Evolutionary conservation across 2,797 vertebrate genomes (phyloP).

Genomic region (Acanthis flammea): DNA sequence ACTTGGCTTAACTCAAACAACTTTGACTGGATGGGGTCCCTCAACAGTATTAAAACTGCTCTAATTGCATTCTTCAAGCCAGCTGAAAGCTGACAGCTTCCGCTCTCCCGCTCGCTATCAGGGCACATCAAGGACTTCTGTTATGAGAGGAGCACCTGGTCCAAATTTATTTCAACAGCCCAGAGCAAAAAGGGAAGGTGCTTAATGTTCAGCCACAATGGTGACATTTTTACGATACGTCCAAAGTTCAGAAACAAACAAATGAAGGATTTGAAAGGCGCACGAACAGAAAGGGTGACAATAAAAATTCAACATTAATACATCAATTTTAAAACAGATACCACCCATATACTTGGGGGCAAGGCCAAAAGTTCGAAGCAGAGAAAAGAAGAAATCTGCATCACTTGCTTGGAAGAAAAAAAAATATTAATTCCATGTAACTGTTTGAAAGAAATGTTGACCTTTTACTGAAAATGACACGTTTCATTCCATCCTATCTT

Average conservation of each 20-base stretch:
- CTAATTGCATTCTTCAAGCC: conserved; percentile 87
- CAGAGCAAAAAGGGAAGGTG: conserved; percentile 87
- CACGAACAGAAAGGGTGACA: conserved; percentile 82
- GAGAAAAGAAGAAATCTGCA: conserved; percentile 32
- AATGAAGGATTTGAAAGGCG: conserved; percentile 87
- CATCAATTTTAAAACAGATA: conserved; percentile 81
- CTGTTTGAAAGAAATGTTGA: neutral
- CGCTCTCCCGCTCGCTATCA: conserved; percentile 81
- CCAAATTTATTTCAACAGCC: conserved; percentile 85
- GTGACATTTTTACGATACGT: conserved; percentile 94
- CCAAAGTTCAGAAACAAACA: conserved; percentile 86
- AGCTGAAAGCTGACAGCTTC: conserved; percentile 88
- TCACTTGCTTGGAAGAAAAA: neutral
- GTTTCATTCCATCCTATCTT: neutral
- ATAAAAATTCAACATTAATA: conserved; percentile 89
- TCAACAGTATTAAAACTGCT: conserved; percentile 76
- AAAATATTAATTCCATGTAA: neutral
- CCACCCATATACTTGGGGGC: conserved; percentile 78
- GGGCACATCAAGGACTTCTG: conserved; percentile 83
- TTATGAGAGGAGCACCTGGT: conserved; percentile 83
- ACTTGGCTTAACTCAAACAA: conserved; percentile 67
- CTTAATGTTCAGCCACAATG: conserved; percentile 92
- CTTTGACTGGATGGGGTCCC: conserved; percentile 78
- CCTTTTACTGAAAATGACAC: neutral
- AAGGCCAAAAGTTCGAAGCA: conserved; percentile 76